Base-by-base conservation (phyloP, 1,140 invertebrate species). In the Solenopsis invicta region DNA sequence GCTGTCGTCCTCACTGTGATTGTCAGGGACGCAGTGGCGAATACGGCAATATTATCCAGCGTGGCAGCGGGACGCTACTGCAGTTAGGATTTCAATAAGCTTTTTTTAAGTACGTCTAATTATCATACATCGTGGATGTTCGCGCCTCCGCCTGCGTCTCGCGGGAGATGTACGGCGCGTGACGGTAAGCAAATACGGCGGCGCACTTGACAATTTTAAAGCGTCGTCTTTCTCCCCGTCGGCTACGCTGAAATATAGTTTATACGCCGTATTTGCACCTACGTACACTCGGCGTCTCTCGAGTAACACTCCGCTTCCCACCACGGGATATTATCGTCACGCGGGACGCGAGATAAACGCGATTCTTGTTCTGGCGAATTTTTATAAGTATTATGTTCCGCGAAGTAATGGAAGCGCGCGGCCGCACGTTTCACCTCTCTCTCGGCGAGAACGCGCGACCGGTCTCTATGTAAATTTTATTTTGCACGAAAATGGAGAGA, bases 401-500 rank as follows among this genome's bases (percentile, higher is more conserved):
- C 41, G 74, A 21, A 59, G 52, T 37, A n/a, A 54, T 69, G 13
- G 48, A 45, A 81, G 54, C 21, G 5, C 50, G 24, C 24, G 41
- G n/a, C 59, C 12, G 45, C 10, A 21, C 16, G n/a, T 69, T 41
- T 45, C 59, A 29, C 45, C 67, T 21, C 29, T 29, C 67, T 21
- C 29, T 29, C 69, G 54, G 50, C 6, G 64, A 50, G 56, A 29
- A 16, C 48, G 29, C 24, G 75, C 59, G 48, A 69, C 37, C 56
- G 69, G 59, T 85, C 45, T 75, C 16, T 45, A 78, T 54, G 61
- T 54, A 52, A 85, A 85, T 85, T 78, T 85, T 45, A 45, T 66
- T 45, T 78, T 21, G 41, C 71, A 52, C 72, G 48, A 78, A 78
- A 54, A 85, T n/a, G 37, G 8, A 48, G 29, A 13, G 69, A 54